These are phyloP conservation scores for Globodera rostochiensis DNA, from an alignment of 1,140 invertebrate genomes.

Conservation along the genomic window DNA sequence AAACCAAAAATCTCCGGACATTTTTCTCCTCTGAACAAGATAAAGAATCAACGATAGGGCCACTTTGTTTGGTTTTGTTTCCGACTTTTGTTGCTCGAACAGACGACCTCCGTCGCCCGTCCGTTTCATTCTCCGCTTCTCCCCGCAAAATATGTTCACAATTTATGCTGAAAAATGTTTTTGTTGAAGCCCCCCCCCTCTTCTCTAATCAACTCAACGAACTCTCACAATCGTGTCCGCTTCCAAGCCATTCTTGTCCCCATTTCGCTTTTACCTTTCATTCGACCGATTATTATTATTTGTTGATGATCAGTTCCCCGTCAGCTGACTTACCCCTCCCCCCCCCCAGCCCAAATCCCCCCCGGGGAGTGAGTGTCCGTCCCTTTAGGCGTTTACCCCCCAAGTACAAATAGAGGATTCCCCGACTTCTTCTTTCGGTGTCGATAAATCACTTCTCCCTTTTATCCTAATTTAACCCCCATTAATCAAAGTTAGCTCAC, in stretches of 20 bases:
- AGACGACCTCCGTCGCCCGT: background rate
- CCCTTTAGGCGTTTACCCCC: background rate
- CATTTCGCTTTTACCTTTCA: background rate
- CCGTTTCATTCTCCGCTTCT: background rate
- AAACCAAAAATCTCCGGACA: background rate
- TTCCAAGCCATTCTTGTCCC: background rate
- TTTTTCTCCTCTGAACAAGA: too few species aligned
- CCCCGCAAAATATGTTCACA: background rate
- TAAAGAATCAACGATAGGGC: too few species aligned
- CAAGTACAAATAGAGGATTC: background rate
- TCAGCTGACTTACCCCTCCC: background rate
- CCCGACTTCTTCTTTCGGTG: background rate
- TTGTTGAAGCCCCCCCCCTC: background rate
- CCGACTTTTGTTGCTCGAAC: background rate
- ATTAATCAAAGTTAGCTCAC: background rate
- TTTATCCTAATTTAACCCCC: background rate
- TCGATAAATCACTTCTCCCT: background rate
- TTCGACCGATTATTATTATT: background rate
- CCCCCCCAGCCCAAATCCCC: background rate
- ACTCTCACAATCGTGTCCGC: background rate
- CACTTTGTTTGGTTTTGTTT: background rate
- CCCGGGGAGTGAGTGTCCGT: background rate
- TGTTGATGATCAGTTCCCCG: background rate
- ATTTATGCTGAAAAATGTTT: background rate
- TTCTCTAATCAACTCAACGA: background rate